phyloP scores from a whole-genome alignment of 2,113 vertebrate species.

The Anoplopoma fimbria region DNA sequence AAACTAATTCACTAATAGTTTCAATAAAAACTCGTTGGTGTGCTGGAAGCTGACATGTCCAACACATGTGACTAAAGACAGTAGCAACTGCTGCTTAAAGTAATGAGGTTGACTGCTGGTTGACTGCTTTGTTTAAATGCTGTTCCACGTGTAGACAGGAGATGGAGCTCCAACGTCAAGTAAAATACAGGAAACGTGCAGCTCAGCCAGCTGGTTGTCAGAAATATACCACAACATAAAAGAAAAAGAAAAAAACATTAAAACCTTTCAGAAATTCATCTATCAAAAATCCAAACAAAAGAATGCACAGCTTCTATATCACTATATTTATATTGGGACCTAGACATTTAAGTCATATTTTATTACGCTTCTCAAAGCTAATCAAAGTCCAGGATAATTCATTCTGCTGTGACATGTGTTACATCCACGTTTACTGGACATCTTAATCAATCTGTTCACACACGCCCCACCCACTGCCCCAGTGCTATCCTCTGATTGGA shows the following conservation, averaged over 20 bases:
- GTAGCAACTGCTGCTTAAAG: too few species aligned
- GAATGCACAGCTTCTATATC: neutral
- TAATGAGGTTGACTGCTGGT: too few species aligned
- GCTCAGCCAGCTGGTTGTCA: constrained; percentile 4
- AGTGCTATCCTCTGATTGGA: constrained; percentile 58
- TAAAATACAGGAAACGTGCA: neutral
- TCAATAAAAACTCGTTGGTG: too few species aligned
- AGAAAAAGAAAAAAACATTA: neutral
- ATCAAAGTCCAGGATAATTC: neutral
- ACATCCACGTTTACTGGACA: neutral
- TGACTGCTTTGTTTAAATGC: neutral
- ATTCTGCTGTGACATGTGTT: neutral
- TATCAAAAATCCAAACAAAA: neutral
- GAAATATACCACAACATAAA: neutral
- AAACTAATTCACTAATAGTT: too few species aligned
- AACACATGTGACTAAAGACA: too few species aligned
- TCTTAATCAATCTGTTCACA: neutral
- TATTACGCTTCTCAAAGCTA: neutral
- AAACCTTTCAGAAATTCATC: neutral
- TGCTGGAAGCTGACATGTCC: too few species aligned
- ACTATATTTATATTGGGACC: neutral
- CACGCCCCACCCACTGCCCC: neutral
- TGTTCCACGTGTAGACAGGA: constrained; percentile 22
- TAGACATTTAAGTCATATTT: neutral
- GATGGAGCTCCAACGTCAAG: constrained; percentile 40